Base-by-base conservation (phyloP, 2,797 vertebrate species). In the Coranthus polyacanthus region DNA sequence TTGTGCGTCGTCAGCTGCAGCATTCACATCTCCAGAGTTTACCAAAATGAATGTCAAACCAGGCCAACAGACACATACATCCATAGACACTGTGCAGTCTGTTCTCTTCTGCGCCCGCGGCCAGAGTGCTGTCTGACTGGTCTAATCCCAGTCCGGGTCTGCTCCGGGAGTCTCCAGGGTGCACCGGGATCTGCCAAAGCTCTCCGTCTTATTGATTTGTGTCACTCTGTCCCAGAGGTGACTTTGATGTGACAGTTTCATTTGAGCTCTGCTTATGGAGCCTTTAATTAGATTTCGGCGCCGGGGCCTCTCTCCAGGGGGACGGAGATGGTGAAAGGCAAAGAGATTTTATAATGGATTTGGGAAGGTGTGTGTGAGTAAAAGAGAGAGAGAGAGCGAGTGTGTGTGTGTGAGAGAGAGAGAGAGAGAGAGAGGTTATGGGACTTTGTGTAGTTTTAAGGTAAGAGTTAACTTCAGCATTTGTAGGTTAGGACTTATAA, bases 171-270 rank as follows among this genome's bases (percentile, higher is more conserved):
- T 76, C 84, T 67, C 84, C 53, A 1, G 78, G 72, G 83, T 18
- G 54, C 38, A 6, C 78, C n/a, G n/a, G n/a, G n/a, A n/a, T n/a
- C n/a, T 56, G 62, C 69, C 21, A 9, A 22, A 79, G 62, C 81
- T 65, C 75, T 78, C 75, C 0, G 26, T 75, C 70, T 81, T 89
- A 87, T 89, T 88, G 87, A 90, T 90, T 79, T 51, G 79, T 87
- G 87, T 87, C 87, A 78, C 64, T 86, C 68, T 41, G 78, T 85
- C 82, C 77, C 79, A 67, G 79, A 42, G 50, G 78, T 13, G 50
- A 83, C 83, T 87, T 86, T 86, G 86, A 88, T 83, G 85, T 85
- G 85, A 89, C 85, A 70, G 68, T 88, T 89, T 85, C 74, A 88
- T 91, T 61, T 59, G 67, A 78, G 83, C 81, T 85, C 65, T 76